Percentiles rank a stretch among this genome's conserved stretches.
These are phyloP conservation scores for Danaus chrysippus DNA, from an alignment of 2,888 invertebrate genomes.

Conservation along the genomic window DNA sequence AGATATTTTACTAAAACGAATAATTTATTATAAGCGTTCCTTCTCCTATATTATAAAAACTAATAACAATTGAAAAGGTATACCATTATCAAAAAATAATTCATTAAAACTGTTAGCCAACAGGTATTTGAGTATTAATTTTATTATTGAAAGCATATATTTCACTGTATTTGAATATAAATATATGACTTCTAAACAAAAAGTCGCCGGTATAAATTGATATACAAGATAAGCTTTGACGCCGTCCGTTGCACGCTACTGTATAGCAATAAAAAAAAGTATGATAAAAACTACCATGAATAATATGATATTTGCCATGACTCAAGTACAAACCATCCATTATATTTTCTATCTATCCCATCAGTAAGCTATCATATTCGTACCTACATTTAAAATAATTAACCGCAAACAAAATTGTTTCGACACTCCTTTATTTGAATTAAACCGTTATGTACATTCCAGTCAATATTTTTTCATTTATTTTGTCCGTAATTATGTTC, in stretches of 20 bases:
- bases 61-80: neutral
- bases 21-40: too few species aligned
- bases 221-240: constrained; percentile 26
- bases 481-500: neutral
- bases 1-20: too few species aligned
- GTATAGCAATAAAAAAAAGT: constrained; percentile 20
- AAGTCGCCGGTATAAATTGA: constrained; percentile 8
- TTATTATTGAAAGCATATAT: neutral
- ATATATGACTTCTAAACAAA: neutral
- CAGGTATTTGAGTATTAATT: neutral
- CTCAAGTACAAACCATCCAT: constrained; percentile 30
- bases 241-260: constrained; percentile 24
- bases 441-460: too few species aligned
- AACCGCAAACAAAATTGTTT: too few species aligned
- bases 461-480: neutral
- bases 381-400: too few species aligned
- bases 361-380: neutral
- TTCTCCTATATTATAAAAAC: neutral
- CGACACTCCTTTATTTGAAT: too few species aligned
- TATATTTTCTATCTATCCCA: constrained; percentile 12
- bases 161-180: neutral
- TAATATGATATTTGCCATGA: constrained; percentile 25
- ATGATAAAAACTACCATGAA: constrained; percentile 22
- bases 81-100: neutral
- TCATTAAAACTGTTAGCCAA: neutral